A percentile compares a stretch with the other conserved stretches of the same genome.
These are phyloP conservation scores for Macrotis lagotis DNA, from an alignment of 2,113 vertebrate species.

Conservation along the genomic window DNA sequence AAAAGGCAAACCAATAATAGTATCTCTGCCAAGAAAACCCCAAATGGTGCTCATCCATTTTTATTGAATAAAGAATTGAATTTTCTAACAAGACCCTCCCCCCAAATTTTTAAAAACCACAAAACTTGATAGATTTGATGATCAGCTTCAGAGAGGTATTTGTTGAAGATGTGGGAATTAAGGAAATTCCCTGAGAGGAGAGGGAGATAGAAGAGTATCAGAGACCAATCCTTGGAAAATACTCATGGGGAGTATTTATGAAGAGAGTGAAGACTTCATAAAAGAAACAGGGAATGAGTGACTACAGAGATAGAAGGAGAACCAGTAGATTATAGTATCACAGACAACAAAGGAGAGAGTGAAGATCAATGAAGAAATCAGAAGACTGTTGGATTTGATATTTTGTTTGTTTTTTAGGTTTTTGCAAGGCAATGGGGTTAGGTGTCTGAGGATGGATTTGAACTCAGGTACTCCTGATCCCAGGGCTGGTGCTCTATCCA, in stretches of 20 bases:
- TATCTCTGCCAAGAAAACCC: not conserved
- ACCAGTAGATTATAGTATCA: not conserved
- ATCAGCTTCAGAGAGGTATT: not conserved
- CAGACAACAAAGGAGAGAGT: not conserved
- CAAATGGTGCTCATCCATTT: not conserved
- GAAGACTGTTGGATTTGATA: not conserved
- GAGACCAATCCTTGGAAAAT: not conserved
- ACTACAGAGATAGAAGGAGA: not conserved
- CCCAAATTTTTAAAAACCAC: no score
- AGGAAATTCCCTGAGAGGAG: not conserved
- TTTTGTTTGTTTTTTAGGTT: no score
- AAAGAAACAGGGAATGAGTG: not conserved
- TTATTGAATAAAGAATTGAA: not conserved
- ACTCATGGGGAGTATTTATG: not conserved
- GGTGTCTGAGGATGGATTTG: no score
- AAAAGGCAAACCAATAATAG: not conserved
- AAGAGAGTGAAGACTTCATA: not conserved
- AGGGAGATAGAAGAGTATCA: not conserved
- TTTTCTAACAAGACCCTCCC: not conserved
- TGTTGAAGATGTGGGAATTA: not conserved
- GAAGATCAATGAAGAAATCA: not conserved
- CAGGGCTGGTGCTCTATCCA: no score
- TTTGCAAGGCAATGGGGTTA: no score
- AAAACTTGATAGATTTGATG: not conserved
- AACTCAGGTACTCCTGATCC: no score